phyloP scores from a whole-genome alignment of 2,797 vertebrate genomes.

The Novumbra hubbsi region DNA sequence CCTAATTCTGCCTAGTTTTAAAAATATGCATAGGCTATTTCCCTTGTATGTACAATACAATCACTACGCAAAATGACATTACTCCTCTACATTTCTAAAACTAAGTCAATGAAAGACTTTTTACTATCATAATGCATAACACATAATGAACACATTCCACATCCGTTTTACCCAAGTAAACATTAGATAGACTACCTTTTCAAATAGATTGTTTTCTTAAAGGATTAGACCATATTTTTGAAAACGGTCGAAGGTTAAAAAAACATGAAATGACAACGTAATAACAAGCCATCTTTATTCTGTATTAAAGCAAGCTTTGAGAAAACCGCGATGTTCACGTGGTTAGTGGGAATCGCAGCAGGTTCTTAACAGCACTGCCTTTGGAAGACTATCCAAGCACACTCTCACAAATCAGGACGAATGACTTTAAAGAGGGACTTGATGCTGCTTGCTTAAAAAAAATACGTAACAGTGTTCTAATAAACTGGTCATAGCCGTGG shows the following conservation, averaged over 20 bases:
- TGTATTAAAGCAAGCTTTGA: too few relatives aligned
- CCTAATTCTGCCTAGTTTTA: neutral
- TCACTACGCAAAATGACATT: neutral
- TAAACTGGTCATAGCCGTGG: too few relatives aligned
- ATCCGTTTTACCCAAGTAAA: neutral
- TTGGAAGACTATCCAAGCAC: constrained; percentile 36
- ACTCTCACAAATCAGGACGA: constrained; percentile 44
- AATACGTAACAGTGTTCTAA: too few relatives aligned
- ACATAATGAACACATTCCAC: neutral
- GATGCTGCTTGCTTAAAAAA: constrained; percentile 47
- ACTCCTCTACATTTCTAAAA: neutral
- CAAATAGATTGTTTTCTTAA: neutral
- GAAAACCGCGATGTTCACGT: neutral
- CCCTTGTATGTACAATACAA: neutral
- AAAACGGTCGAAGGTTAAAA: neutral
- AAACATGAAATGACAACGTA: too few relatives aligned
- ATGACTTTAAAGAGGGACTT: constrained; percentile 71
- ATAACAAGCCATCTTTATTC: too few relatives aligned
- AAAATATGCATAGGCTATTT: neutral
- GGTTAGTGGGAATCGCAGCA: constrained; percentile 5
- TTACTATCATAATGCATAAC: neutral
- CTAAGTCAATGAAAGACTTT: neutral
- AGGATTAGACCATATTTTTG: neutral
- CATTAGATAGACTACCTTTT: neutral
- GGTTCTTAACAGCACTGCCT: constrained; percentile 37